These are phyloP conservation scores for Suricata suricatta DNA, from an alignment of 2,113 vertebrate genomes.

Conservation along the genomic window DNA sequence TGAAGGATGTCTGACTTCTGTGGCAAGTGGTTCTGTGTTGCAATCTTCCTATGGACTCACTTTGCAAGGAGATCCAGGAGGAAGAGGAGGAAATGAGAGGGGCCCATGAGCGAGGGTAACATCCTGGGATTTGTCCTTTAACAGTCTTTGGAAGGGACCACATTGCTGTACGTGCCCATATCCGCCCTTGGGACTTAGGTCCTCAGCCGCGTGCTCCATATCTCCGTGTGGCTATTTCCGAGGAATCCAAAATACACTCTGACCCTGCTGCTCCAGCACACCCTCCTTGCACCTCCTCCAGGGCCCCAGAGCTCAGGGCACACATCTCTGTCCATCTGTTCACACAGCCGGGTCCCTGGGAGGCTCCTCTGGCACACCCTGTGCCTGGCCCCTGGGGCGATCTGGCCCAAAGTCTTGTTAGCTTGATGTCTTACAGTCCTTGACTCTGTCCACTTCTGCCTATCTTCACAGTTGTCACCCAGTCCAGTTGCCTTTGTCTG, in stretches of 20 bases:
- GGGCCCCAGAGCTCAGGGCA: background rate
- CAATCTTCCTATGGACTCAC: background rate
- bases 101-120: background rate
- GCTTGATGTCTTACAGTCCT: background rate
- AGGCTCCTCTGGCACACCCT: background rate
- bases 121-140: background rate
- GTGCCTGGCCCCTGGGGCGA: background rate
- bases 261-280: background rate
- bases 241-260: background rate
- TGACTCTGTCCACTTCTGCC: background rate
- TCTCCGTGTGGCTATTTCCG: background rate
- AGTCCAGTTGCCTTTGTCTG: background rate
- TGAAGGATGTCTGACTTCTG: background rate
- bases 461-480: background rate
- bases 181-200: background rate
- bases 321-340: background rate
- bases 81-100: background rate
- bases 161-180: rapidly evolving
- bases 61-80: background rate
- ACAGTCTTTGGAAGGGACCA: background rate
- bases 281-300: background rate
- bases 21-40: background rate
- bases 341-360: background rate
- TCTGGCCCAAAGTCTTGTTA: background rate
- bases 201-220: rapidly evolving